Conservation (phyloP, 2,797 vertebrate species). For the Siniperca undulata region DNA sequence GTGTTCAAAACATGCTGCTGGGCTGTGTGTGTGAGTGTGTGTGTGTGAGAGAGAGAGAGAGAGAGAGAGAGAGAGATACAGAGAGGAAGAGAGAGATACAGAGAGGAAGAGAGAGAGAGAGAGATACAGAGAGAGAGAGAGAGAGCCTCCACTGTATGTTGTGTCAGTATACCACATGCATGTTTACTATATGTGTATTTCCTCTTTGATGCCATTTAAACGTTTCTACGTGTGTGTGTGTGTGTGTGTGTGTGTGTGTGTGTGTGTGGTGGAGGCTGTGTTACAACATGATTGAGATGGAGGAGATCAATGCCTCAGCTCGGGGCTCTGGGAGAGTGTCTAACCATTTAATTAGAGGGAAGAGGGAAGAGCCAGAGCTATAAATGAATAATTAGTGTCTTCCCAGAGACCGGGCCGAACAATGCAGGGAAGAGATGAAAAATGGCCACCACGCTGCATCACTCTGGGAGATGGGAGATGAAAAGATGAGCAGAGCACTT, state of each 20-base stretch:
- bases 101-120: neutral
- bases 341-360: constrained; percentile 85
- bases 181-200: constrained; percentile 40
- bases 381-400: constrained; percentile 84
- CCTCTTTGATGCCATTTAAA: constrained; percentile 23
- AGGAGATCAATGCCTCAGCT: constrained; percentile 79
- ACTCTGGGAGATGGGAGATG: constrained; percentile 38
- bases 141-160: constrained; percentile 20
- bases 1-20: constrained; percentile 22
- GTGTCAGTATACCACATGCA: constrained; percentile 5
- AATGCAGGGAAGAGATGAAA: constrained; percentile 65
- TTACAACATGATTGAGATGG: constrained; percentile 74
- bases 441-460: constrained; percentile 56
- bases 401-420: constrained; percentile 60
- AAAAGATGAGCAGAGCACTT: constrained; percentile 59
- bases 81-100: neutral
- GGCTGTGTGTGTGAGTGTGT: constrained; percentile 3
- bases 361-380: constrained; percentile 66
- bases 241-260: constrained; percentile 29
- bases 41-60: constrained; percentile 6
- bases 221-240: constrained; percentile 24
- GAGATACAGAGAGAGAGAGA: neutral
- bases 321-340: constrained; percentile 71
- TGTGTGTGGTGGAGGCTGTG: constrained; percentile 51
- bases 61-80: neutral